phyloP scores from a whole-genome alignment of 2,113 vertebrate species.

The Elephantulus edwardii region DNA sequence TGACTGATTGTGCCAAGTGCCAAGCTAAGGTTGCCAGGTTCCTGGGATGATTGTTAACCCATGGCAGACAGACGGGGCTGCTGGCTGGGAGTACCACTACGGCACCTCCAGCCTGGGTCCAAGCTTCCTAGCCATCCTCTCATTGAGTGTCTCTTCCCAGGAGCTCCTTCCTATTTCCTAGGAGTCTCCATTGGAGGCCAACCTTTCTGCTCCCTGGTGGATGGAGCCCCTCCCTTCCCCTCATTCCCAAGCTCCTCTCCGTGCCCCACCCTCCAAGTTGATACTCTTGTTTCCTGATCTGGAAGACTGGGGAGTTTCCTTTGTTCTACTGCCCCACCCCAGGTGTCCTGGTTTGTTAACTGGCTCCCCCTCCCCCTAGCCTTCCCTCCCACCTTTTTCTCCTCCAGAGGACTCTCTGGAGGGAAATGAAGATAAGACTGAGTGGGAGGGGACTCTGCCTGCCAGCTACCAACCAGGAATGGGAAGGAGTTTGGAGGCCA shows the following conservation, averaged over 20 bases:
- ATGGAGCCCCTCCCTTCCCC: not conserved
- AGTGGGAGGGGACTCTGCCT: slow-evolving; percentile 4
- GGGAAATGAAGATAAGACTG: not conserved
- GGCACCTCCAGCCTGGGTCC: not conserved
- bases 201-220: not conserved
- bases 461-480: not conserved
- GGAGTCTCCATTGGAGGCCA: not conserved
- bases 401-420: not conserved
- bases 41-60: slow-evolving; percentile 61
- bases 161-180: slow-evolving; percentile 45
- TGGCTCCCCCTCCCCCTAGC: not conserved
- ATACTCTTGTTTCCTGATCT: not conserved
- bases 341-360: not conserved
- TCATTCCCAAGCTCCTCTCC: not conserved
- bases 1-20: slow-evolving; percentile 58
- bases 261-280: not conserved
- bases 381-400: not conserved
- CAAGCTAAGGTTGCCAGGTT: slow-evolving; percentile 67
- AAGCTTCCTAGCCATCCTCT: not conserved
- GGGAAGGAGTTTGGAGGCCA: slow-evolving; percentile 36
- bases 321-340: not conserved
- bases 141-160: not conserved
- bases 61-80: slow-evolving; percentile 2
- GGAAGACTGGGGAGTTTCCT: not conserved
- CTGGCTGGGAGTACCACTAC: not conserved